Evolutionary conservation across 2,888 invertebrate species (phyloP).

Genomic region (Macrophya alboannulata): DNA sequence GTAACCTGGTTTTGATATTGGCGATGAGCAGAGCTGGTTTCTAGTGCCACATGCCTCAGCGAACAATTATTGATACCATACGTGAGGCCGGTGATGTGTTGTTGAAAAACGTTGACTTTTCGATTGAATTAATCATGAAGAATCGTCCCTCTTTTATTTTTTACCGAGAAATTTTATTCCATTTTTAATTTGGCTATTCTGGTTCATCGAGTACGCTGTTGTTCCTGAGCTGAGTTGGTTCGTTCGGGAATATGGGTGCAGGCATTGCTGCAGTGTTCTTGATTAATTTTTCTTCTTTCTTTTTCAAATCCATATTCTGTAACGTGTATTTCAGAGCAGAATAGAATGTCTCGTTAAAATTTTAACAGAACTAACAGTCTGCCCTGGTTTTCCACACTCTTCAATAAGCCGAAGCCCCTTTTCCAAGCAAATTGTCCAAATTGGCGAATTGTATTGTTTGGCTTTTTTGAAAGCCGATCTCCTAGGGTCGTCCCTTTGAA

Average conservation of each 20-base stretch:
- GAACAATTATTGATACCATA: not conserved
- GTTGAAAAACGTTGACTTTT: not conserved
- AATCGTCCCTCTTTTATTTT: not conserved
- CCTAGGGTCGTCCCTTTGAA: conserved; percentile 33
- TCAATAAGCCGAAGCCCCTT: not conserved
- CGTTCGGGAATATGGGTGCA: not conserved
- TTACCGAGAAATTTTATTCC: not conserved
- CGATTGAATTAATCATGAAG: not conserved
- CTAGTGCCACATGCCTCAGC: not conserved
- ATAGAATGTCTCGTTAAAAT: not conserved
- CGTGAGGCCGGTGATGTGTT: not conserved
- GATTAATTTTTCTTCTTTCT: not conserved
- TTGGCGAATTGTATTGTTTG: conserved; percentile 6
- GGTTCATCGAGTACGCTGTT: not conserved
- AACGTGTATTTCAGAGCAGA: not conserved
- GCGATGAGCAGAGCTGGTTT: not conserved
- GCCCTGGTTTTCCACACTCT: not conserved
- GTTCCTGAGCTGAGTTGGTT: not conserved
- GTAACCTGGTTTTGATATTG: not conserved
- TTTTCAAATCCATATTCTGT: not conserved
- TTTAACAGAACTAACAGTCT: not conserved
- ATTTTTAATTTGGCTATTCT: conserved; percentile 12
- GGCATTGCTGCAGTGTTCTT: not conserved
- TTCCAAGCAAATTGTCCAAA: not conserved
- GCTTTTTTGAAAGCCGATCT: conserved; percentile 30